Conservation (phyloP, 1,140 invertebrate genomes). For the Papilio xuthus region DNA sequence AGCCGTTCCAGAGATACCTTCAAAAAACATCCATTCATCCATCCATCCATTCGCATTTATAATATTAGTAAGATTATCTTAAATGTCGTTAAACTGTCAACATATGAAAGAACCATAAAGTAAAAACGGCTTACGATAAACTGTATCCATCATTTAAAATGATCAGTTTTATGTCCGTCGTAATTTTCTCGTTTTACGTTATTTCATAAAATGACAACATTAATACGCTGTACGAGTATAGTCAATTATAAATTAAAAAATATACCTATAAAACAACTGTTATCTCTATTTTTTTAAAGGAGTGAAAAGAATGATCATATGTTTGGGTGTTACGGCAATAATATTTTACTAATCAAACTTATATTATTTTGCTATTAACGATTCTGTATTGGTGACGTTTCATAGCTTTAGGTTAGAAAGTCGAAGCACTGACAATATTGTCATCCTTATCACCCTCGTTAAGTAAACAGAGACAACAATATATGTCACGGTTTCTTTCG, state of each 20-base stretch:
- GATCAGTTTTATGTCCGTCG: background rate
- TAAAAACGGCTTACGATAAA: slow-evolving; percentile 5
- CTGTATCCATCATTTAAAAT: slow-evolving; percentile 14
- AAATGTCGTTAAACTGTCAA: slow-evolving; percentile 11
- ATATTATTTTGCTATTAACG: too few species aligned
- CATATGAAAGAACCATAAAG: slow-evolving; percentile 9
- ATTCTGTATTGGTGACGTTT: too few species aligned
- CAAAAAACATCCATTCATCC: too few species aligned
- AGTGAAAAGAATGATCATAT: background rate
- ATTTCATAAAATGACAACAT: slow-evolving; percentile 6
- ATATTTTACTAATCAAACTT: too few species aligned
- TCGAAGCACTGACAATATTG: background rate
- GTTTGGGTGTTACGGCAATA: background rate
- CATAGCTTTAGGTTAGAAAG: too few species aligned
- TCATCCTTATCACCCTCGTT: background rate
- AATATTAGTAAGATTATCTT: too few species aligned
- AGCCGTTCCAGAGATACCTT: too few species aligned
- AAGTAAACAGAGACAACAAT: too few species aligned
- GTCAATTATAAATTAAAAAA: background rate
- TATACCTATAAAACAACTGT: background rate
- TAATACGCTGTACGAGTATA: background rate
- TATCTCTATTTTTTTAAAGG: background rate
- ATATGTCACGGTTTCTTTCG: too few species aligned
- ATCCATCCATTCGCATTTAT: too few species aligned
- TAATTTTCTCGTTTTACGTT: background rate